These are phyloP conservation scores for Cosmia trapezina DNA, from an alignment of 2,888 invertebrate species.

Conservation along the genomic window DNA sequence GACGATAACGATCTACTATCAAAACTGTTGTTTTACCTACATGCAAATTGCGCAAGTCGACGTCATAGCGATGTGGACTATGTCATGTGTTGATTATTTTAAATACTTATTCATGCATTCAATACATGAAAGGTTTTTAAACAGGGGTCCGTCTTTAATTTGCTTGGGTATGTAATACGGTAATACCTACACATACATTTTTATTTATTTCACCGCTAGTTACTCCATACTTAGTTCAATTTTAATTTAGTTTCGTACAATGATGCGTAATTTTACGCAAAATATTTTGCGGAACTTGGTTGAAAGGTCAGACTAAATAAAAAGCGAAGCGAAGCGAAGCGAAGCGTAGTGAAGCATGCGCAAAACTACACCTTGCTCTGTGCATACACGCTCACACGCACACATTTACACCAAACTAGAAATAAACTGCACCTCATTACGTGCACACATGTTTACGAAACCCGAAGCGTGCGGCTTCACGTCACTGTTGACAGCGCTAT, in stretches of 20 bases:
- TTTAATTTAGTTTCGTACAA: neutral
- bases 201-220: neutral
- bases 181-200: neutral
- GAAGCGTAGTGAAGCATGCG: too few relatives aligned
- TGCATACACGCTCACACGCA: too few relatives aligned
- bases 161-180: too few relatives aligned
- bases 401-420: too few relatives aligned
- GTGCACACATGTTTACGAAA: too few relatives aligned
- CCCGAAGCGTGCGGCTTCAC: too few relatives aligned
- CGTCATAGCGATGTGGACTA: slow-evolving; percentile 30
- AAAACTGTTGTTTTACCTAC: slow-evolving; percentile 40
- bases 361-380: too few relatives aligned
- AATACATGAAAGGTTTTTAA: neutral
- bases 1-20: slow-evolving; percentile 50
- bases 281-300: neutral
- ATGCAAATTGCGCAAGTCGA: slow-evolving; percentile 38
- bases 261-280: neutral
- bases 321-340: too few relatives aligned
- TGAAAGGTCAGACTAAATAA: too few relatives aligned
- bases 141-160: neutral
- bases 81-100: slow-evolving; percentile 17
- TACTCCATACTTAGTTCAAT: neutral
- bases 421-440: too few relatives aligned
- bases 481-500: too few relatives aligned
- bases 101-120: neutral